Evolutionary conservation across 1,140 invertebrate genomes (phyloP).

Genomic region (Apocrypta bakeri): DNA sequence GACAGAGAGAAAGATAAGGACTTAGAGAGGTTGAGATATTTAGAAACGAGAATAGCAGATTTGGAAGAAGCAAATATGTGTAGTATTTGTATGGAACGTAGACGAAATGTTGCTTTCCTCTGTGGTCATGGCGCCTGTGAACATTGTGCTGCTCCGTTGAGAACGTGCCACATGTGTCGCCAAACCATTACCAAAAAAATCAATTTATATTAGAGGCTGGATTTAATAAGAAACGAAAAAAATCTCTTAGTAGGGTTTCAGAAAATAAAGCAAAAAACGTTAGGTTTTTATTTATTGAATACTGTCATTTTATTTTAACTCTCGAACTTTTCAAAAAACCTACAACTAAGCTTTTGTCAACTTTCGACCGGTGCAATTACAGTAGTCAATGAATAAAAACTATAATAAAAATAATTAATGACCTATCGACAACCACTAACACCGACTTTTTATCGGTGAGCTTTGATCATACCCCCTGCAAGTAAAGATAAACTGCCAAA

Average conservation of each 20-base stretch:
- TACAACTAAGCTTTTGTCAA: slow-evolving; percentile 11
- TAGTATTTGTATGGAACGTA: slow-evolving; percentile 86
- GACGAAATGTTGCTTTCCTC: slow-evolving; percentile 88
- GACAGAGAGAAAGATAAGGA: slow-evolving; percentile 70
- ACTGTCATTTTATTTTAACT: slow-evolving; percentile 38
- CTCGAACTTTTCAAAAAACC: slow-evolving; percentile 10
- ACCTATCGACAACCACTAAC: background rate
- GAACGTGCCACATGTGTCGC: slow-evolving; percentile 94
- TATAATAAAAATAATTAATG: slow-evolving; percentile 22
- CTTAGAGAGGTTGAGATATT: slow-evolving; percentile 81
- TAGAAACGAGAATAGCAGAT: slow-evolving; percentile 90
- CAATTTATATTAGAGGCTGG: slow-evolving; percentile 80
- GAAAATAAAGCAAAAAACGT: background rate
- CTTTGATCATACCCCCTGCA: slow-evolving; percentile 21
- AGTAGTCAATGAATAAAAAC: slow-evolving; percentile 48
- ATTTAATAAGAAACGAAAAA: background rate
- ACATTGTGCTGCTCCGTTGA: slow-evolving; percentile 86
- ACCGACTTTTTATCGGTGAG: background rate
- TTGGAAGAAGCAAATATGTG: slow-evolving; percentile 89
- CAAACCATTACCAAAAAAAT: slow-evolving; percentile 92
- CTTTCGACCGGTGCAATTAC: slow-evolving; percentile 12
- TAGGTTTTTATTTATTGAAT: slow-evolving; percentile 48
- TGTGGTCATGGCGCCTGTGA: slow-evolving; percentile 93
- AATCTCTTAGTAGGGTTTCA: background rate
- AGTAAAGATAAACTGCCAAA: slow-evolving; percentile 42